Conservation (phyloP, 1,140 invertebrate species). For the Drosophila biarmipes region DNA sequence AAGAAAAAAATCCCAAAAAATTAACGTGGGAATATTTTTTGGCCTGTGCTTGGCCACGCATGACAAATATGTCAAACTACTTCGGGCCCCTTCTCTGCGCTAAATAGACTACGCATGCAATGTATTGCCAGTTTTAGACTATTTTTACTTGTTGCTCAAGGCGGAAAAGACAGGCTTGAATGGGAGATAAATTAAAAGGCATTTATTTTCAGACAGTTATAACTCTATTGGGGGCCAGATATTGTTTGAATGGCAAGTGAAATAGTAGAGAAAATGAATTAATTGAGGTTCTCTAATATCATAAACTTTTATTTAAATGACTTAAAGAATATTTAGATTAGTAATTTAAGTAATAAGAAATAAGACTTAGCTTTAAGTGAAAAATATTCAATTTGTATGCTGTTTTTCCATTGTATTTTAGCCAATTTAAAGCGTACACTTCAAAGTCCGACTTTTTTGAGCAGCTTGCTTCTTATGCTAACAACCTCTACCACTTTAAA, state of each 20-base stretch:
- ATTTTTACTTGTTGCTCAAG: constrained; percentile 2
- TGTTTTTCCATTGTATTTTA: too few species aligned
- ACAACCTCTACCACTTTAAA: too few species aligned
- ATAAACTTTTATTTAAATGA: background rate
- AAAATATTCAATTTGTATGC: too few species aligned
- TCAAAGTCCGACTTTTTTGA: too few species aligned
- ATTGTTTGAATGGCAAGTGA: constrained; percentile 4
- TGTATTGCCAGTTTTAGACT: constrained; percentile 19
- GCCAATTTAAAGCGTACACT: too few species aligned
- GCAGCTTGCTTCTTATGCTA: too few species aligned
- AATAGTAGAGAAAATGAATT: background rate
- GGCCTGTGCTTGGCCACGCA: constrained; percentile 40
- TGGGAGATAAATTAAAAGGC: constrained; percentile 29
- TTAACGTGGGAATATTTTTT: constrained; percentile 73
- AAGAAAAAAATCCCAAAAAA: constrained; percentile 31
- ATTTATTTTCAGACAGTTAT: constrained; percentile 33
- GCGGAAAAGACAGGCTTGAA: constrained; percentile 13
- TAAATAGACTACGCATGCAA: constrained; percentile 69
- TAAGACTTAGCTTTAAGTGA: too few species aligned
- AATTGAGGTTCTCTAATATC: too few species aligned
- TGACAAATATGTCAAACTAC: constrained; percentile 58
- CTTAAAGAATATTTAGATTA: background rate
- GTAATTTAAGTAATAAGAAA: too few species aligned
- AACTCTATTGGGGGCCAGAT: constrained; percentile 19
- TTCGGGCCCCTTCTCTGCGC: background rate